phyloP scores from a whole-genome alignment of 2,888 invertebrate species.

The Luperina testacea region DNA sequence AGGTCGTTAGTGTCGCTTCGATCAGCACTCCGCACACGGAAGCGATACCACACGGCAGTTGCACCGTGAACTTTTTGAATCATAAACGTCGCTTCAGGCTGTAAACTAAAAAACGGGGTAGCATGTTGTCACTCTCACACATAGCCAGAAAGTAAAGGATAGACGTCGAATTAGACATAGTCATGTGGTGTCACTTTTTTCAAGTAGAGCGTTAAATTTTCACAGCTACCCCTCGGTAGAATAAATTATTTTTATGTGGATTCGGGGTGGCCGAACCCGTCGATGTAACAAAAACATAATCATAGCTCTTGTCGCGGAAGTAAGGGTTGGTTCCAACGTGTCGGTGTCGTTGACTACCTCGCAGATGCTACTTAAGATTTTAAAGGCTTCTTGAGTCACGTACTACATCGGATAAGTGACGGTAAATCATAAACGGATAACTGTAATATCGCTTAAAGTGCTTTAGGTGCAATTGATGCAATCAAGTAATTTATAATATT shows the following conservation, averaged over 20 bases:
- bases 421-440: conserved; percentile 40
- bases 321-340: conserved; percentile 82
- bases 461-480: conserved; percentile 37
- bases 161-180: conserved; percentile 72
- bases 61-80: conserved; percentile 84
- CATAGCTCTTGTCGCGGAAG: conserved; percentile 82
- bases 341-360: conserved; percentile 73
- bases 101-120: conserved; percentile 72
- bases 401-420: conserved; percentile 41
- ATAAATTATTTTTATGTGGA: conserved; percentile 88
- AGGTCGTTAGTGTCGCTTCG: conserved; percentile 69
- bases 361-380: conserved; percentile 78
- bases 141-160: conserved; percentile 74
- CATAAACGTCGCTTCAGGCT: conserved; percentile 79
- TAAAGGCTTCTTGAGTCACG: conserved; percentile 60
- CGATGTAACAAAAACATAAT: conserved; percentile 83
- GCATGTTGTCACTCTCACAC: conserved; percentile 71
- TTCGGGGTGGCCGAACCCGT: conserved; percentile 86
- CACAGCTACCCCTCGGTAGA: conserved; percentile 85
- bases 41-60: conserved; percentile 80
- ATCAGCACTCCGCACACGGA: conserved; percentile 72
- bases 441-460: conserved; percentile 16
- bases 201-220: conserved; percentile 84
- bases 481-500: conserved; percentile 37
- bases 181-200: conserved; percentile 87